Evolutionary conservation across 2,113 vertebrate genomes (phyloP).

Genomic region (Dasyprocta punctata): DNA sequence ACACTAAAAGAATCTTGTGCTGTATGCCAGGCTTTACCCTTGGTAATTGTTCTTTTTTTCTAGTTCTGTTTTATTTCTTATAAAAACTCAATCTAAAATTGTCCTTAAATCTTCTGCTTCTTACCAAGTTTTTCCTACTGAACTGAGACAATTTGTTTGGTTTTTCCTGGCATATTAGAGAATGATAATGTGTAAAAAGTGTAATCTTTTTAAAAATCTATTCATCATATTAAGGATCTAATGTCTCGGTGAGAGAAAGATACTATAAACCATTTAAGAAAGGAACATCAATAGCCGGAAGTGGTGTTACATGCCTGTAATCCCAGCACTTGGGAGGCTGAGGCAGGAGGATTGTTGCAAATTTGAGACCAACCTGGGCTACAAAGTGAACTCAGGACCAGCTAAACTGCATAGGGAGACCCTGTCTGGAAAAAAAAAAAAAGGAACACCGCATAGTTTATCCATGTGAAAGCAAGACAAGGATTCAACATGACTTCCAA

Average conservation of each 20-base stretch:
- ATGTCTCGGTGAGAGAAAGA: constrained; percentile 36
- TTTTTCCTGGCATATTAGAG: constrained; percentile 24
- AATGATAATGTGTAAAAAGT: constrained; percentile 18
- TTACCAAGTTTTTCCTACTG: constrained; percentile 16
- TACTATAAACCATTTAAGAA: constrained; percentile 1
- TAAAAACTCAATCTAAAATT: constrained; percentile 30
- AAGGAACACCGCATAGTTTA: too few relatives aligned
- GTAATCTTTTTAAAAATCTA: neutral
- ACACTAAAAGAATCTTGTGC: constrained; percentile 35
- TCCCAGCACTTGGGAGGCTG: too few relatives aligned
- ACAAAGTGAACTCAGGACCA: too few relatives aligned
- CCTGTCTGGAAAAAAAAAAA: too few relatives aligned
- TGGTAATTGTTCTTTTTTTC: constrained; percentile 39
- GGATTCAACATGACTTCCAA: neutral
- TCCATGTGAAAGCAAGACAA: neutral
- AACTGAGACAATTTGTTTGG: neutral
- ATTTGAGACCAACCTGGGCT: too few relatives aligned
- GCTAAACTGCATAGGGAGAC: too few relatives aligned
- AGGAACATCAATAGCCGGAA: neutral
- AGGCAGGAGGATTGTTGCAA: too few relatives aligned
- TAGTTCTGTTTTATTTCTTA: constrained; percentile 56
- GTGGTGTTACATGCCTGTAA: too few relatives aligned
- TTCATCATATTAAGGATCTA: neutral
- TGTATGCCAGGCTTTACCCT: neutral
- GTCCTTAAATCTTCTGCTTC: constrained; percentile 42